These are phyloP conservation scores for Mesorhabditis sp. DNA, from an alignment of 2,888 invertebrate genomes.

Conservation along the genomic window DNA sequence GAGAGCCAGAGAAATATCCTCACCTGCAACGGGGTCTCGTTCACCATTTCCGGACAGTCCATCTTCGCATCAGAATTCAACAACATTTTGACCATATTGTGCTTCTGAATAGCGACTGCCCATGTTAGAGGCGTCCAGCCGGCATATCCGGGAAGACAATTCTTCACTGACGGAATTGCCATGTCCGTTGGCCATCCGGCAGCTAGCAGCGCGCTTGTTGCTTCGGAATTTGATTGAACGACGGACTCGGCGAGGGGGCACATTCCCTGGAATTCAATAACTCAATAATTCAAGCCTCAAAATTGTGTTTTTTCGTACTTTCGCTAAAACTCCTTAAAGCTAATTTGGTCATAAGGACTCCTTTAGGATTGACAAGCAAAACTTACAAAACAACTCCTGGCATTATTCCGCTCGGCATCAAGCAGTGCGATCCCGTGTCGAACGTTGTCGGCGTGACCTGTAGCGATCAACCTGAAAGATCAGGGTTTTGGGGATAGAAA, in stretches of 20 bases:
- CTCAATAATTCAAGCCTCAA: not conserved
- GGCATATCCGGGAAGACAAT: slow-evolving; percentile 18
- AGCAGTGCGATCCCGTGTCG: slow-evolving; percentile 15
- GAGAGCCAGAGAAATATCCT: slow-evolving; percentile 61
- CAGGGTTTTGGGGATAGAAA: not conserved
- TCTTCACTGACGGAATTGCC: slow-evolving; percentile 15
- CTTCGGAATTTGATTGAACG: slow-evolving; percentile 19
- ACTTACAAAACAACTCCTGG: slow-evolving; percentile 16
- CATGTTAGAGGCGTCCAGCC: slow-evolving; percentile 30
- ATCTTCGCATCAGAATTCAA: slow-evolving; percentile 78
- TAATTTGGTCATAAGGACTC: not conserved
- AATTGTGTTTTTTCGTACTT: too few species aligned
- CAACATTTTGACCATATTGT: slow-evolving; percentile 59
- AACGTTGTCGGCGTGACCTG: slow-evolving; percentile 14
- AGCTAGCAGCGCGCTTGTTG: slow-evolving; percentile 13
- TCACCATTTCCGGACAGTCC: slow-evolving; percentile 67
- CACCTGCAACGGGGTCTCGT: slow-evolving; percentile 80
- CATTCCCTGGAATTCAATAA: slow-evolving; percentile 16
- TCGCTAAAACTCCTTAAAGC: not conserved
- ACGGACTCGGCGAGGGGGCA: slow-evolving; percentile 21
- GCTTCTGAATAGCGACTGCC: slow-evolving; percentile 30
- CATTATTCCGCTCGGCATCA: slow-evolving; percentile 12
- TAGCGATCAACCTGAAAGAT: not conserved
- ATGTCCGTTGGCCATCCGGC: slow-evolving; percentile 18
- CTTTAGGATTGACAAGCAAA: not conserved